Percentiles rank a stretch among this genome's conserved stretches.
phyloP scores from a whole-genome alignment of 2,888 invertebrate genomes.

The Heliconius ismenius region DNA sequence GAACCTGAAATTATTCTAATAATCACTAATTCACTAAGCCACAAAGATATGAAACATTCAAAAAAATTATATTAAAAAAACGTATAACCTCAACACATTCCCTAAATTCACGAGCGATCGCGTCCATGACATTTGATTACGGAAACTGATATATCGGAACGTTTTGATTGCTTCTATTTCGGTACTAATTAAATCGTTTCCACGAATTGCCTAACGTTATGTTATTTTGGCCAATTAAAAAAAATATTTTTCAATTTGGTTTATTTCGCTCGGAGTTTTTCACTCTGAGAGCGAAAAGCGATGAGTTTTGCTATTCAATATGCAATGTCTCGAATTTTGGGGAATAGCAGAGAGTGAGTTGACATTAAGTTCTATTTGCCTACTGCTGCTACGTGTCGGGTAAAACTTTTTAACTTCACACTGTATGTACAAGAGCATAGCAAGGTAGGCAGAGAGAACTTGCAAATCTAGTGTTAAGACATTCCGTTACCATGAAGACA shows the following conservation, averaged over 20 bases:
- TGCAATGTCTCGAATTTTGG: no score
- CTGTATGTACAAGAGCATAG: no score
- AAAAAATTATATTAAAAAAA: neutral
- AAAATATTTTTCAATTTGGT: neutral
- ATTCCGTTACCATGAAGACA: no score
- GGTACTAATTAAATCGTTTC: conserved; percentile 28
- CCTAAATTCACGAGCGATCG: conserved; percentile 15
- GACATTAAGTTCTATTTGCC: no score
- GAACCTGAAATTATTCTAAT: no score
- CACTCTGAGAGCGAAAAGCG: neutral
- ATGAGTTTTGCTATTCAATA: no score
- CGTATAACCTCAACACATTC: conserved; percentile 9
- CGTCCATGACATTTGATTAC: conserved; percentile 29
- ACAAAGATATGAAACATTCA: neutral
- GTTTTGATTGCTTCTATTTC: conserved; percentile 29
- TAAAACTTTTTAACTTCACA: no score
- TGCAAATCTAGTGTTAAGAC: no score
- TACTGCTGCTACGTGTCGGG: no score
- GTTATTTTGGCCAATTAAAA: conserved; percentile 4
- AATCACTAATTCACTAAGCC: neutral
- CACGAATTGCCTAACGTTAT: conserved; percentile 20
- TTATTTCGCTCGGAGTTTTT: neutral
- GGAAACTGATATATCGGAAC: conserved; percentile 27
- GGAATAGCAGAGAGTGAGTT: no score
- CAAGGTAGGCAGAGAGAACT: no score